Evolutionary conservation across 2,113 vertebrate species (phyloP), one percentile per base, ranked within the genome.

Genomic region (Panthera leo): DNA sequence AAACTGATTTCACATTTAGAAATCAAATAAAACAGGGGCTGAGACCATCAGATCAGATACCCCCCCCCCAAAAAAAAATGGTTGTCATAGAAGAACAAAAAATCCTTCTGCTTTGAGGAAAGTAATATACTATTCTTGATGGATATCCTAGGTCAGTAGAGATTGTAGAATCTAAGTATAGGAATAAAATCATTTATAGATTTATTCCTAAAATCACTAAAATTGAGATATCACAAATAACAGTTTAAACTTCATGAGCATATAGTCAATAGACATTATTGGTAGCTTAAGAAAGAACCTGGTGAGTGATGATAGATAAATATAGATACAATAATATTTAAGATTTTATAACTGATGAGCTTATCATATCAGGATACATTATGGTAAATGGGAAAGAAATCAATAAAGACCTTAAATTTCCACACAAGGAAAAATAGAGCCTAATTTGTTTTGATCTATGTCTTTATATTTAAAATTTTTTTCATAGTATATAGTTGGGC

Each of bases 1-100:
- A 83, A 76, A 88, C 31, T 90, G 34, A 70, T 86, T 96, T 96
- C 19, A 92, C 51, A 95, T 95, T 96, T 90, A 88, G 39, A 92
- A 97, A 95, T 86, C 39, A 95, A 88, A 91, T 97, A 12, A 68
- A 91, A 93, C 55, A 68, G 45, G 68, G 71, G 12, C 36, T 82
- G 36, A 94, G 34, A 39, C 73, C 93, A 70, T 87, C 45, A 67
- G n/a, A 84, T 88, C 12, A 93, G 75, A 75, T 70, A 84, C 27
- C 58, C 36, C 45, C 45, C 45, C 45, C 45, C 36, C n/a, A n/a
- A 36, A 36, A 36, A 36, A 63, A 94, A 88, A 55, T 65, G 68
- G 31, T 29, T 89, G 34, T 39, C 48, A 89, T 29, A 29, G 73
- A 78, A 83, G 53, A 80, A 88, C 6, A 95, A 55, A 68, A 25